Base-by-base conservation (phyloP, 2,113 vertebrate genomes). In the Dipodomys spectabilis region DNA sequence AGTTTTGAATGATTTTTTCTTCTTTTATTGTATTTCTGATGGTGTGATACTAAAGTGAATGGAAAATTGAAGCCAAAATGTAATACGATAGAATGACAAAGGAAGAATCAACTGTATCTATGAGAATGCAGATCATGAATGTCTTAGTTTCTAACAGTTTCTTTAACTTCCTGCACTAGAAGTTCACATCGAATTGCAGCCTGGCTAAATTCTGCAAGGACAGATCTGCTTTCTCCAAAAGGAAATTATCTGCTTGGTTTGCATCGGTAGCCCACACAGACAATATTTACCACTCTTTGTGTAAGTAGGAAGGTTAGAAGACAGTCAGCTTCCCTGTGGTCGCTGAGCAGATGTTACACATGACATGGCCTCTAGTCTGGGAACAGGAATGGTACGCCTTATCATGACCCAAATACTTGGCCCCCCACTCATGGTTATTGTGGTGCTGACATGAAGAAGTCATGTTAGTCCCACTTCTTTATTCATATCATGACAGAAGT, bases 191-290 rank as follows among this genome's bases (percentile, higher is more conserved):
- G 30, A 80, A 95, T 73, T 39, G 96, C 69, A 86, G 74, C 28
- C 88, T 96, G 68, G 80, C 45, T 80, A 45, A 82, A 32, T 77
- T 81, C 62, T 93, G 74, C 62, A 73, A 91, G 67, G 71, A 92
- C 69, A 65, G 44, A 88, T 82, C 75, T 88, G 25, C 82, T 86
- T 85, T 94, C 81, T 62, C 82, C 67, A 62, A 68, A 77, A 67
- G 79, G 68, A 91, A 25, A 78, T 22, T 13, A 69, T 84, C 7
- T 75, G 39, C n/a, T 0, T 60, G 39, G 27, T 62, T 95, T 88
- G 44, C n/a, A 74, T 67, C 67, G 53, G 80, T 69, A 74, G 19
- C 62, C 75, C 90, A 95, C 68, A n/a, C 67, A 75, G 57, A 35
- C 69, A 86, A 82, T 19, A 69, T 93, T 92, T 90, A 64, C 68